phyloP scores from a whole-genome alignment of 2,888 invertebrate genomes.

The Lasioglossum oenotherae region DNA sequence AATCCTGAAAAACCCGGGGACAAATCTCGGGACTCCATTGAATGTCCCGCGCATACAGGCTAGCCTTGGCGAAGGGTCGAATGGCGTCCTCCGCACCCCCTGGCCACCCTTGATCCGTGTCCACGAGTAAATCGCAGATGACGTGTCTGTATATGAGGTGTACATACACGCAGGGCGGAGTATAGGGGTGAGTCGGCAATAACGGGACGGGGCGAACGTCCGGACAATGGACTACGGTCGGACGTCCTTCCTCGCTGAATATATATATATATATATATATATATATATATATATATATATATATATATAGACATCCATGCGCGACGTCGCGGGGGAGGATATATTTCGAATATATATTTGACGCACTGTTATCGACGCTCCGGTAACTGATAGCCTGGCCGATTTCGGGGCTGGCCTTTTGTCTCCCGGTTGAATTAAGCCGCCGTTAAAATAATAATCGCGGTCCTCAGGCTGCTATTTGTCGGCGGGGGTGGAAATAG shows the following conservation, averaged over 20 bases:
- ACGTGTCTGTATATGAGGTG: slow-evolving; percentile 62
- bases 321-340: slow-evolving; percentile 43
- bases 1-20: neutral
- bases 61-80: neutral
- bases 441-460: slow-evolving; percentile 70
- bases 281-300: slow-evolving; percentile 9
- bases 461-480: neutral
- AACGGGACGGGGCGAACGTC: slow-evolving; percentile 68
- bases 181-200: slow-evolving; percentile 53
- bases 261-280: neutral
- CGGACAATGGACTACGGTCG: slow-evolving; percentile 66
- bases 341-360: slow-evolving; percentile 71
- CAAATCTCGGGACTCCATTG: neutral
- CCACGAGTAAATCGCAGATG: slow-evolving; percentile 66
- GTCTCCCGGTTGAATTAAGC: slow-evolving; percentile 63
- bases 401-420: slow-evolving; percentile 55
- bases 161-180: slow-evolving; percentile 31
- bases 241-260: slow-evolving; percentile 56
- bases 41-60: slow-evolving; percentile 16
- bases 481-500: neutral
- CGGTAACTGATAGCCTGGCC: slow-evolving; percentile 61
- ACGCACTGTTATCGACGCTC: slow-evolving; percentile 71
- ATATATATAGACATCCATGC: neutral
- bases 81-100: slow-evolving; percentile 6
- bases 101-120: slow-evolving; percentile 33